Conservation (phyloP, 2,113 vertebrate genomes). For the Hemiscyllium ocellatum region DNA sequence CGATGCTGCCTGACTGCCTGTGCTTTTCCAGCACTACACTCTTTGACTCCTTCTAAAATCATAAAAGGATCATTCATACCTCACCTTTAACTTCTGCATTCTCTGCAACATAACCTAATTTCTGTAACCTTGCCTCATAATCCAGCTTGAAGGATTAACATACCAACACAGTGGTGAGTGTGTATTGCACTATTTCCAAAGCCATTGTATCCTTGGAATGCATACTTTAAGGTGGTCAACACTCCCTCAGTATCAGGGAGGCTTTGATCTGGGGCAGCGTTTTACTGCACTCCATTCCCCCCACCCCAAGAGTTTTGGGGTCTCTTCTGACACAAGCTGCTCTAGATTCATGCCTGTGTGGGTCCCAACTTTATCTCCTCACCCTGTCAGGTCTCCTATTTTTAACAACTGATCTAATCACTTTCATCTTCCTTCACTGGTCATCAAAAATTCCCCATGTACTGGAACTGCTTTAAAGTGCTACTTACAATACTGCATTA, state of each 20-base stretch:
- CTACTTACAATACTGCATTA: slow-evolving; percentile 70
- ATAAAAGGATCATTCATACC: background rate
- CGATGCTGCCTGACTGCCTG: no score
- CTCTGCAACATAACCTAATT: background rate
- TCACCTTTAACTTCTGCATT: background rate
- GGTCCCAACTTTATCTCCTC: background rate
- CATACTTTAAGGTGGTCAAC: background rate
- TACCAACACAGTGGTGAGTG: no score
- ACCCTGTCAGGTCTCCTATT: slow-evolving; percentile 16
- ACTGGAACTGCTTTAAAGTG: slow-evolving; percentile 49
- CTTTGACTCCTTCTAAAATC: background rate
- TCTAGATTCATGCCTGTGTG: background rate
- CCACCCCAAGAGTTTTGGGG: background rate
- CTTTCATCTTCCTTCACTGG: slow-evolving; percentile 30
- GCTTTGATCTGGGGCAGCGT: background rate
- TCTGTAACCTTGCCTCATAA: background rate
- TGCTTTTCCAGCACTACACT: no score
- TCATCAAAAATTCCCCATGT: slow-evolving; percentile 37
- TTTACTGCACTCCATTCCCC: background rate
- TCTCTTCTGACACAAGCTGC: background rate
- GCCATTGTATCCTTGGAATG: background rate
- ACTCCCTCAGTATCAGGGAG: background rate
- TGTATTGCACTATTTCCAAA: background rate
- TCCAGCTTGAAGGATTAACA: background rate
- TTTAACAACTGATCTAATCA: slow-evolving; percentile 36